These are phyloP conservation scores for Calameuta pallipes DNA, from an alignment of 2,888 invertebrate genomes.

Conservation along the genomic window DNA sequence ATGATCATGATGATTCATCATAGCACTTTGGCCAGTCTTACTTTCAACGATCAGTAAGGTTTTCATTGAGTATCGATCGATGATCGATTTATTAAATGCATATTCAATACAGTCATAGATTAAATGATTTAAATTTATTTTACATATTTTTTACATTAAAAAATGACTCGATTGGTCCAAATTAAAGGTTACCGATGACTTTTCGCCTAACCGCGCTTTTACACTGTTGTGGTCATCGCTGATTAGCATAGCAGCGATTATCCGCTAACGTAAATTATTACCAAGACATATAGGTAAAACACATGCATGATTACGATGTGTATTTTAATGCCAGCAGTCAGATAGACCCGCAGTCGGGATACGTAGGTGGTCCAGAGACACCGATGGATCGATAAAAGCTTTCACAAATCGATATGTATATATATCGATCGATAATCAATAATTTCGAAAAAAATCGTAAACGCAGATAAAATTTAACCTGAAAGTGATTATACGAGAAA, in stretches of 20 bases:
- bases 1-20: slow-evolving; percentile 32
- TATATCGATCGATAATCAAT: neutral
- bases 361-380: slow-evolving; percentile 1
- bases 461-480: neutral
- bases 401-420: neutral
- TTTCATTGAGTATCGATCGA: slow-evolving; percentile 21
- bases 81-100: neutral
- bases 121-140: neutral
- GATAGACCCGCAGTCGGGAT: slow-evolving; percentile 21
- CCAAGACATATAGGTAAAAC: slow-evolving; percentile 36
- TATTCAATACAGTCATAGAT: neutral
- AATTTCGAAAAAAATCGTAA: neutral
- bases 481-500: neutral
- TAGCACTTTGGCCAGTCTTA: slow-evolving; percentile 20
- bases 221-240: slow-evolving; percentile 13
- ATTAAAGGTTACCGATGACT: too few relatives aligned
- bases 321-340: slow-evolving; percentile 31
- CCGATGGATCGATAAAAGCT: neutral
- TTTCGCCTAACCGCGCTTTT: neutral
- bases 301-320: slow-evolving; percentile 32
- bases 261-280: slow-evolving; percentile 29
- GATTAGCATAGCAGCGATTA: slow-evolving; percentile 43
- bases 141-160: neutral
- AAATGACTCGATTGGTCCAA: neutral
- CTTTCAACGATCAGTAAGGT: slow-evolving; percentile 2